A percentile compares a stretch with the other conserved stretches of the same genome.
Conservation (phyloP, 2,113 vertebrate species). For the Coptodon rendalli region DNA sequence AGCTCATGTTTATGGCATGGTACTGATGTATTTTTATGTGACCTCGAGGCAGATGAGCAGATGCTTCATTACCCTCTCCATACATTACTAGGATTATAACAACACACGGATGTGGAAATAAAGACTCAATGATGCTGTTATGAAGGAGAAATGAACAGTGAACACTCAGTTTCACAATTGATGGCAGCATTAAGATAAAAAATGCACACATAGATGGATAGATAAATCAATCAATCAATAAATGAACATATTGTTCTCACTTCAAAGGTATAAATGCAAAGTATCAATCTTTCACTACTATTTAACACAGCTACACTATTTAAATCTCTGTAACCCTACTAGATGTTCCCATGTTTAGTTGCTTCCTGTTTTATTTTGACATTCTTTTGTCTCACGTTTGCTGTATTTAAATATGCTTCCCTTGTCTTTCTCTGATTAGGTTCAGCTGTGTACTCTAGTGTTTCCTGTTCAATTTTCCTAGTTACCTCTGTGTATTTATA, state of each 20-base stretch:
- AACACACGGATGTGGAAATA: conserved; percentile 40
- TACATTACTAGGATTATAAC: conserved; percentile 37
- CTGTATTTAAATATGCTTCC: not conserved
- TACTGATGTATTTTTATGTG: conserved; percentile 44
- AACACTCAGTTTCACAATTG: not conserved
- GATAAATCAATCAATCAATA: not conserved
- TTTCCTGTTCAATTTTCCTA: not conserved
- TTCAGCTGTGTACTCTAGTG: not conserved
- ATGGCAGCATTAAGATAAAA: not conserved
- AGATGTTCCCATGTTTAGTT: not conserved
- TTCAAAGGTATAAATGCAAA: not conserved
- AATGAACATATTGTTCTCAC: not conserved
- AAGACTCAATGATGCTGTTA: not conserved
- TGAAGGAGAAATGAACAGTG: not conserved
- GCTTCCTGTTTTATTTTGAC: not conserved
- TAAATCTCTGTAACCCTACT: not conserved
- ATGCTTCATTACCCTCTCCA: conserved; percentile 59
- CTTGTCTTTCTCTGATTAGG: not conserved
- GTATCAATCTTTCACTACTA: not conserved
- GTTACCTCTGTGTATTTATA: not conserved
- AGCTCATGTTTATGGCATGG: conserved; percentile 42
- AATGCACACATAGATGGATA: not conserved
- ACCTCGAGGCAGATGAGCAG: conserved; percentile 53
- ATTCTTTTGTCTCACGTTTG: not conserved
- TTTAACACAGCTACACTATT: not conserved